Percentiles rank a stretch among this genome's conserved stretches.
phyloP scores from a whole-genome alignment of 2,888 invertebrate species.

The Noctua janthe region DNA sequence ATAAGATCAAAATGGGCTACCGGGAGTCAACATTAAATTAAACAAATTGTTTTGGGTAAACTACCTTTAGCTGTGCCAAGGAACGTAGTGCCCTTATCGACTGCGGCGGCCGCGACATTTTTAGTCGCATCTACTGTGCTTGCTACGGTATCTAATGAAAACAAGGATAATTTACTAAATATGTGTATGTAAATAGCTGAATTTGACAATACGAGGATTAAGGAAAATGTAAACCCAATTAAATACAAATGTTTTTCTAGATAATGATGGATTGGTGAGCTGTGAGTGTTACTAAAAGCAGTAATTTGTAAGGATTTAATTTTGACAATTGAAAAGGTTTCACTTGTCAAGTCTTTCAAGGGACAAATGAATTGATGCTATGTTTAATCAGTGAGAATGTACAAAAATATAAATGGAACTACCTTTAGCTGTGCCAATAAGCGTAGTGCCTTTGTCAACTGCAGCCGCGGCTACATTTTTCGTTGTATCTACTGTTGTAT shows the following conservation, averaged over 20 bases:
- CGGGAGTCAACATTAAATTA: slow-evolving; percentile 3
- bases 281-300: neutral
- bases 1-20: slow-evolving; percentile 28
- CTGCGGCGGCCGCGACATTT: slow-evolving; percentile 68
- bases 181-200: neutral
- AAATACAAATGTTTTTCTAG: neutral
- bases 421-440: slow-evolving; percentile 73
- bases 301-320: neutral
- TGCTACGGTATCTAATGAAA: slow-evolving; percentile 68
- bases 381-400: neutral
- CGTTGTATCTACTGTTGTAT: slow-evolving; percentile 74
- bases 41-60: slow-evolving; percentile 2
- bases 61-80: slow-evolving; percentile 75
- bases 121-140: slow-evolving; percentile 75
- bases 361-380: neutral
- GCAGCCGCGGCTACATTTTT: slow-evolving; percentile 76
- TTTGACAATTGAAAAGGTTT: neutral
- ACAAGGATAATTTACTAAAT: slow-evolving; percentile 31
- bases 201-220: neutral
- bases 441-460: slow-evolving; percentile 73
- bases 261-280: neutral
- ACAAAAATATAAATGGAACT: slow-evolving; percentile 8
- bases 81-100: slow-evolving; percentile 71
- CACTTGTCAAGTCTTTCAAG: neutral
- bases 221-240: slow-evolving; percentile 12